Conservation (phyloP, 2,797 vertebrate genomes). For the Vespertilio murinus region DNA sequence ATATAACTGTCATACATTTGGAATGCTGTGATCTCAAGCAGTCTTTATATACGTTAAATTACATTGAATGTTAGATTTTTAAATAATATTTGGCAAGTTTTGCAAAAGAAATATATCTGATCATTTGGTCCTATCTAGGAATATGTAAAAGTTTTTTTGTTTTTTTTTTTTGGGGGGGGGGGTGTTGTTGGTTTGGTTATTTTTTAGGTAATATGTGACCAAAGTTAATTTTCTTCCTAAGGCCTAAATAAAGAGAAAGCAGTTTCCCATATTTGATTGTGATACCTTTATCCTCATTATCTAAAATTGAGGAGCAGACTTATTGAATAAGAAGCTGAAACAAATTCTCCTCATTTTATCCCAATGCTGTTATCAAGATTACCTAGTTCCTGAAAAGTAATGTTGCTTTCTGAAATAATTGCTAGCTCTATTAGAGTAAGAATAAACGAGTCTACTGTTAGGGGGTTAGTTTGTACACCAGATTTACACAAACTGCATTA, state of each 20-base stretch:
- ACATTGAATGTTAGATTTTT: conserved; percentile 56
- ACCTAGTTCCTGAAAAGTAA: conserved; percentile 8
- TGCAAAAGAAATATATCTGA: conserved; percentile 68
- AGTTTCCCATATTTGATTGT: conserved; percentile 72
- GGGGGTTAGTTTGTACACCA: not conserved
- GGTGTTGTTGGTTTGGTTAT: not conserved
- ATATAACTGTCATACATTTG: conserved; percentile 5
- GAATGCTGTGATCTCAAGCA: conserved; percentile 40
- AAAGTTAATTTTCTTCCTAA: conserved; percentile 71
- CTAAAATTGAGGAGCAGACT: conserved; percentile 60
- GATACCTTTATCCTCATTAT: conserved; percentile 69
- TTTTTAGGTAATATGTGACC: conserved; percentile 70
- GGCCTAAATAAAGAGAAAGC: conserved; percentile 76
- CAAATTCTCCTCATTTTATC: conserved; percentile 40
- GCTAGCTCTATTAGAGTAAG: not conserved
- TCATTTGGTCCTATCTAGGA: conserved; percentile 65
- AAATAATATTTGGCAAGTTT: conserved; percentile 68
- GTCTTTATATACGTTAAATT: conserved; percentile 67
- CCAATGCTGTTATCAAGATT: not conserved
- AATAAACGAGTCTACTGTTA: conserved; percentile 15
- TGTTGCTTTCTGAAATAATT: conserved; percentile 41
- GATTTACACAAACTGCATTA: conserved; percentile 9
- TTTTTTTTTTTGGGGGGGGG: not conserved
- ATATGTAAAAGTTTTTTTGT: conserved; percentile 62
- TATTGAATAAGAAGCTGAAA: conserved; percentile 45